Base-by-base conservation (phyloP, 2,888 invertebrate species). In the Spialia ferax region DNA sequence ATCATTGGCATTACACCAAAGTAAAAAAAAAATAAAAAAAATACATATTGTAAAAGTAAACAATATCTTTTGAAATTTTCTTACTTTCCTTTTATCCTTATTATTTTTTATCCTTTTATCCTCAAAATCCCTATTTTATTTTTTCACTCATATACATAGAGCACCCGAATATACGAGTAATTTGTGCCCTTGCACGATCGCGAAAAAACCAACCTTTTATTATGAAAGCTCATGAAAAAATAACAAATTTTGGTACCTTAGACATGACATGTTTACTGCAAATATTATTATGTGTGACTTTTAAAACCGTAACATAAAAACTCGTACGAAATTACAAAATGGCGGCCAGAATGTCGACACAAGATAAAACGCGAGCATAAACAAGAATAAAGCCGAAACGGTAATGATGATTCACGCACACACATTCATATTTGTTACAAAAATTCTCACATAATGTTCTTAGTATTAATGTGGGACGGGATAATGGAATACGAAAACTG, bases 221-320 rank as follows among this genome's bases (percentile, higher is more conserved):
- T 7, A 29, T 26, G 10, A 8, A 29, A 26, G 26, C 26, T 26
- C 26, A 54, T 26, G 18, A 26, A 22, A 54, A 5, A 26, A 15
- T 76, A 75, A 77, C 75, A 76, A 80, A 35, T n/a, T 29, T 48
- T 60, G 48, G 26, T 60, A 60, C 29, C 26, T 26, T 11, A 29
- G 29, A 45, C 29, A 60, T 26, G 29, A 45, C 29, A 60, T 26
- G 60, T 45, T 60, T 60, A 60, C 45, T 48, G 48, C 60, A 48
- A 60, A 48, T 60, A 60, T 48, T 29, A 60, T 29, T n/a, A 35
- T 18, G 20, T 22, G 15, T 48, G 48, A 45, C 45, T 26, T 48
- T 45, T 26, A 60, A 60, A 60, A n/a, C 48, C 56, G n/a, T 18
- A 29, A 60, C 60, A 60, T 60, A 48, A 60, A 57, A 60, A 60